Evolutionary conservation across 1,140 invertebrate genomes (phyloP).

Genomic region (Bactericera cockerelli): DNA sequence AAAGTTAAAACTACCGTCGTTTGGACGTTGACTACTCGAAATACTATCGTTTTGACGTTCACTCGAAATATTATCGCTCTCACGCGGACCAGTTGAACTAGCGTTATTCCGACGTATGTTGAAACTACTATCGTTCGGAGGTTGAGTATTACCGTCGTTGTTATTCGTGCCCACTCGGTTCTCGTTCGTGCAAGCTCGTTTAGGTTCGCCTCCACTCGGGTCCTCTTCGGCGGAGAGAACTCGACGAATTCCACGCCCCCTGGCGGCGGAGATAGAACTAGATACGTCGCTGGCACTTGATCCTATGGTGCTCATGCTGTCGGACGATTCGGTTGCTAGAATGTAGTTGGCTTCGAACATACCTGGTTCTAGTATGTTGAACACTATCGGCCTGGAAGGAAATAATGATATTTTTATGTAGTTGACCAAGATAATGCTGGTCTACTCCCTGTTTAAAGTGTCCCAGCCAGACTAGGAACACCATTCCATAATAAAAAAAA

Average conservation of each 20-base stretch:
- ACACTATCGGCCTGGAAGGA: slow-evolving; percentile 17
- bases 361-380: slow-evolving; percentile 16
- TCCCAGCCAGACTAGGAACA: too few relatives aligned
- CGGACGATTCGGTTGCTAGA: slow-evolving; percentile 15
- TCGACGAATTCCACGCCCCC: background rate
- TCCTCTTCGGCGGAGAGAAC: background rate
- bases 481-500: too few relatives aligned
- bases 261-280: background rate
- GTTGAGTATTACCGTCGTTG: background rate
- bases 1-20: too few relatives aligned
- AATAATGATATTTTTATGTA: too few relatives aligned
- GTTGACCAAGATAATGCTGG: too few relatives aligned
- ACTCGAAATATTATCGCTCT: too few relatives aligned
- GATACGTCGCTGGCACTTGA: background rate
- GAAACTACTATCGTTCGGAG: too few relatives aligned
- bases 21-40: too few relatives aligned
- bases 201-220: background rate
- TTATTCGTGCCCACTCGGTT: background rate
- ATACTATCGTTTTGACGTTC: too few relatives aligned
- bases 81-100: too few relatives aligned
- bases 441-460: too few relatives aligned
- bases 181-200: background rate
- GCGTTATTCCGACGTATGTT: too few relatives aligned
- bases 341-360: slow-evolving; percentile 19
- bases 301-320: background rate